Percentiles rank a stretch among this genome's conserved stretches.
phyloP scores from a whole-genome alignment of 1,140 invertebrate species.

The Meloidogyne chitwoodi region DNA sequence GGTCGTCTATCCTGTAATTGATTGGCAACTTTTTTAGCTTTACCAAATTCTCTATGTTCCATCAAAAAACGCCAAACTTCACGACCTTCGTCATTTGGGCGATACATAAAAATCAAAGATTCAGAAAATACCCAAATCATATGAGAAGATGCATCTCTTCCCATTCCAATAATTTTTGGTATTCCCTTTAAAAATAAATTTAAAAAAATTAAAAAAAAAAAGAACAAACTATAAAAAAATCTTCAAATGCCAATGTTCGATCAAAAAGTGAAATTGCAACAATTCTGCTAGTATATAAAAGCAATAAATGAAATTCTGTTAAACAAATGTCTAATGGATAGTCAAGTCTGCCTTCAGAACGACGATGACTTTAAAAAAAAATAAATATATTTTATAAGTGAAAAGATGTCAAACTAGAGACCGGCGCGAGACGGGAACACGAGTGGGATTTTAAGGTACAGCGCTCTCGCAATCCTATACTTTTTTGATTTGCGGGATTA shows the following conservation, averaged over 20 bases:
- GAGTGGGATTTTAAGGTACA: too few relatives aligned
- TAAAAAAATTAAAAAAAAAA: constrained; percentile 2
- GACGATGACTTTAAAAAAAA: constrained; percentile 26
- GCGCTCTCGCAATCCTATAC: too few relatives aligned
- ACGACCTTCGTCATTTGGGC: constrained; percentile 37
- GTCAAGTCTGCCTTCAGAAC: constrained; percentile 29
- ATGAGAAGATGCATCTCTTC: constrained; percentile 35
- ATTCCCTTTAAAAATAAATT: constrained; percentile 5
- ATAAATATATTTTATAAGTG: constrained; percentile 6
- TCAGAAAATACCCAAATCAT: constrained; percentile 40
- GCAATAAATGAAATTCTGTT: constrained; percentile 38
- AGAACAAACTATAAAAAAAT: constrained; percentile 30
- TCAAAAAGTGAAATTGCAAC: constrained; percentile 36
- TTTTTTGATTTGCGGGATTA: too few relatives aligned
- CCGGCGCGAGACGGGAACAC: too few relatives aligned
- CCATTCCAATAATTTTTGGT: constrained; percentile 36
- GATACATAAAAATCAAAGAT: constrained; percentile 29
- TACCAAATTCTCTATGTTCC: constrained; percentile 36
- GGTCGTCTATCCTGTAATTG: constrained; percentile 33
- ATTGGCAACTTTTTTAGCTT: constrained; percentile 34
- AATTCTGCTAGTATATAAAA: constrained; percentile 25
- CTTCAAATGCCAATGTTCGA: constrained; percentile 34
- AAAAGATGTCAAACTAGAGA: too few relatives aligned
- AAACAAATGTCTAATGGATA: constrained; percentile 34
- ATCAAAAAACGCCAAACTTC: constrained; percentile 38